Percentiles rank a stretch among this genome's conserved stretches.
Evolutionary conservation across 2,888 invertebrate species (phyloP).

Genomic region (Drosophila seclusa): DNA sequence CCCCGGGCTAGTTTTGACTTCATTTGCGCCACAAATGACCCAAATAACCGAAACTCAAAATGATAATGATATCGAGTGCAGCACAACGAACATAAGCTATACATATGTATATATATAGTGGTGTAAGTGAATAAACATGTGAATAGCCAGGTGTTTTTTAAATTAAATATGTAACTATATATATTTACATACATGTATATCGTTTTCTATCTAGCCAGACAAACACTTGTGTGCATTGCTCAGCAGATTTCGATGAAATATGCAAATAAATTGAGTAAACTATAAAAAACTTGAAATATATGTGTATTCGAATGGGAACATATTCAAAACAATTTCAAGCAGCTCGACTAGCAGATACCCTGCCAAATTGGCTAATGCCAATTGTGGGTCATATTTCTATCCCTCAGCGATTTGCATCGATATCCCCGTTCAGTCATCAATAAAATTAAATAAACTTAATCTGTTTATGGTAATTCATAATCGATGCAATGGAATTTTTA

Average conservation of each 20-base stretch:
- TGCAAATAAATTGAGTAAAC: constrained; percentile 2
- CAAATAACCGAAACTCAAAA: constrained; percentile 27
- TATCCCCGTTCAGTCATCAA: neutral
- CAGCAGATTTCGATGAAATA: constrained; percentile 4
- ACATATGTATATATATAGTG: neutral
- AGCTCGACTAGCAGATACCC: neutral
- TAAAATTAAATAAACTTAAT: neutral
- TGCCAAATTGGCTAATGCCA: neutral
- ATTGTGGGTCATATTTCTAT: no score
- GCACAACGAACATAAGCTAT: constrained; percentile 2
- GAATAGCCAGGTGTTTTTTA: constrained; percentile 6
- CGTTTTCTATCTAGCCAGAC: neutral
- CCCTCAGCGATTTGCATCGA: neutral
- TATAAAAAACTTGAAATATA: neutral
- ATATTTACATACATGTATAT: neutral
- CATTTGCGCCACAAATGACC: constrained; percentile 35
- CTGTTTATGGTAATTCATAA: neutral
- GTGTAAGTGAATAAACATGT: constrained; percentile 17
- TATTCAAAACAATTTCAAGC: neutral
- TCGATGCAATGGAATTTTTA: neutral
- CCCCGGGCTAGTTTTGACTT: constrained; percentile 5
- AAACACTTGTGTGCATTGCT: constrained; percentile 6
- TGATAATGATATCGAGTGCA: constrained; percentile 35
- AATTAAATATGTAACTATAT: neutral
- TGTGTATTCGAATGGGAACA: neutral